Base-by-base conservation (phyloP, 2,113 vertebrate species). In the Calidris pygmaea region DNA sequence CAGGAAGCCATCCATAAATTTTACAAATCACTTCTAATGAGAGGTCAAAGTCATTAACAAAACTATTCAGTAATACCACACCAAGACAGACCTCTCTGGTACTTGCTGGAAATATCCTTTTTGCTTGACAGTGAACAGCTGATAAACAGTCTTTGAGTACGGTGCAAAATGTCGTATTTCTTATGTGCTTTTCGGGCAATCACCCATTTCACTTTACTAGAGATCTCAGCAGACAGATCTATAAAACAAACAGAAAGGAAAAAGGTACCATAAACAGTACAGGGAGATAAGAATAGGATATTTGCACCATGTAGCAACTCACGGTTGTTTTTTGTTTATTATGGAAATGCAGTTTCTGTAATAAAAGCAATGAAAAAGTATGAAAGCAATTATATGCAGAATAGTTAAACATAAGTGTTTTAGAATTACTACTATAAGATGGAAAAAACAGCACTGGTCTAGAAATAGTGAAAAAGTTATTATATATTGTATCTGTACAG, bases 31-130 rank as follows among this genome's bases (percentile, higher is more conserved):
- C 58, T 83, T 55, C 71, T 96, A 87, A 91, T 52, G 53, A 94
- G 66, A 83, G 34, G 67, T 89, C 85, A 95, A 95, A 93, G 30
- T 50, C 35, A 41, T 95, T 76, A 94, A 89, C 53, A 91, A 75
- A 93, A 56, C 27, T 65, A 53, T 89, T 89, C 35, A 82, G 19
- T 78, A 89, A 75, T 24, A 83, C 24, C 18, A 73, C 53, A 73
- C 56, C 66, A 87, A 89, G 58, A 73, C 29, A 94, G 78, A 60
- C 48, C 23, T 78, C 48, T 85, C 77, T 87, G 47, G 37, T 82
- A 66, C 73, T 93, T 95, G 53, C 60, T 68, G 70, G 56, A 96
- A 93, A 75, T 48, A 13, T 62, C 34, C 34, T 67, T 76, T 84
- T 39, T 59, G 23, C 60, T 60, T 96, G 85, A 48, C 39, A 84